Percentiles rank a stretch among this genome's conserved stretches.
Evolutionary conservation across 1,140 invertebrate genomes (phyloP).

Genomic region (Neelides sp.): DNA sequence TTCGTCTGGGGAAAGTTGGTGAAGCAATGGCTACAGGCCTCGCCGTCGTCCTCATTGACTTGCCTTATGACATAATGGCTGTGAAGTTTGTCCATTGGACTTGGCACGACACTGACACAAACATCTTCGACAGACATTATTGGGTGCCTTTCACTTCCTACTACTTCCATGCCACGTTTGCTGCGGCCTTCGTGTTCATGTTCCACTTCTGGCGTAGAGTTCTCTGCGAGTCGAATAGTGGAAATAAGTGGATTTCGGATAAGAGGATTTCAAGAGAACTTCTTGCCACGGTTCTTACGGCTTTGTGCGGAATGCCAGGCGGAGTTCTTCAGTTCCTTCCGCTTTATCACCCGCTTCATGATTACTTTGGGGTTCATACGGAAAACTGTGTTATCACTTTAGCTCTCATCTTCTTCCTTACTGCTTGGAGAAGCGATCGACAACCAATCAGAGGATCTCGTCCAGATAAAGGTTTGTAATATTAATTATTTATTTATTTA

Average conservation of each 20-base stretch:
- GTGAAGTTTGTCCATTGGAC: conserved; percentile 71
- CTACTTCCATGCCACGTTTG: conserved; percentile 65
- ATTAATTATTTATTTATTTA: conserved; percentile 1
- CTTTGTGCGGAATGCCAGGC: conserved; percentile 52
- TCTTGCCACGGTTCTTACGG: conserved; percentile 43
- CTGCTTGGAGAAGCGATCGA: conserved; percentile 46
- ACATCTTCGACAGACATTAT: conserved; percentile 62
- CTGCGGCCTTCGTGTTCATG: conserved; percentile 54
- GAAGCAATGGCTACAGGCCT: conserved; percentile 63
- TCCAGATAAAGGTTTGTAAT: conserved; percentile 1
- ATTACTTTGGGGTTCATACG: conserved; percentile 50
- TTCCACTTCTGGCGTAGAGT: conserved; percentile 47
- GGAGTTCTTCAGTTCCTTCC: conserved; percentile 56
- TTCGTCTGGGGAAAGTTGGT: conserved; percentile 51
- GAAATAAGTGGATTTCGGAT: conserved; percentile 41
- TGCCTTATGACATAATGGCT: conserved; percentile 66
- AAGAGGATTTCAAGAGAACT: conserved; percentile 46
- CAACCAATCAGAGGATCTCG: conserved; percentile 28
- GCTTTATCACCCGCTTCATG: conserved; percentile 62
- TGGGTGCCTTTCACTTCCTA: conserved; percentile 62
- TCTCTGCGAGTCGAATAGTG: conserved; percentile 40
- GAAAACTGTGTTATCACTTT: conserved; percentile 54
- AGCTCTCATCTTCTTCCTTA: conserved; percentile 42
- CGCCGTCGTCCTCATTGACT: conserved; percentile 56
- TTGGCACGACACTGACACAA: conserved; percentile 74